Base-by-base conservation (phyloP, 2,797 vertebrate genomes). In the Huso huso region DNA sequence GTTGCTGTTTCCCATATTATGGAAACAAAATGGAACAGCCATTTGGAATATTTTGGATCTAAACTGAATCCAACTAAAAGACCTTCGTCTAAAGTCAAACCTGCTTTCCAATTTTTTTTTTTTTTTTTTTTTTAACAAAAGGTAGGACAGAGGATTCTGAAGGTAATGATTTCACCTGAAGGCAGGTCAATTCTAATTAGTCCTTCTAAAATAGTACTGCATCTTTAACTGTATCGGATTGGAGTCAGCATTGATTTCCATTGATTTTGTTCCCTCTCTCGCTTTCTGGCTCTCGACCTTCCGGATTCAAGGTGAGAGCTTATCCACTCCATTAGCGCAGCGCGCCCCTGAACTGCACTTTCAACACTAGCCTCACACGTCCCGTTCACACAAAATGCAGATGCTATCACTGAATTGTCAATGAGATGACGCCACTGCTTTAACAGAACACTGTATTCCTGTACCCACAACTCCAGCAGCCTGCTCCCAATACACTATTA, bases 171-270 rank as follows among this genome's bases (percentile, higher is more conserved):
- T 58, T 58, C 55, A 64, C 68, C 63, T 61, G 55, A 5, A 50
- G 68, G 15, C 10, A 55, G 60, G 63, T 64, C 68, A 65, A 58
- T 64, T 64, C 55, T 63, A 69, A 64, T 64, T 69, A 64, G 37
- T 13, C 8, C 64, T 49, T 37, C 23, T 50, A 48, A 64, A 63
- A 52, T 48, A 69, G 37, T 48, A 49, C 12, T 7, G 62, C 13
- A 59, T 63, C 53, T 68, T 51, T 69, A 51, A 64, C 50, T 64
- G 62, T 49, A 69, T 61, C 49, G 55, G 53, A 51, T 49, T 60
- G 49, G 55, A 65, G 50, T 15, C 55, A 37, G 12, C 49, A 64
- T 50, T 68, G 67, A 68, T 68, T 50, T 52, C 49, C 63, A 64
- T 69, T 69, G 53, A 59, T 64, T 64, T 64, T 48, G 48, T 48